A percentile compares a stretch with the other conserved stretches of the same genome.
These are phyloP conservation scores for Zelostemma sp. DNA, from an alignment of 1,140 invertebrate genomes.

Conservation along the genomic window DNA sequence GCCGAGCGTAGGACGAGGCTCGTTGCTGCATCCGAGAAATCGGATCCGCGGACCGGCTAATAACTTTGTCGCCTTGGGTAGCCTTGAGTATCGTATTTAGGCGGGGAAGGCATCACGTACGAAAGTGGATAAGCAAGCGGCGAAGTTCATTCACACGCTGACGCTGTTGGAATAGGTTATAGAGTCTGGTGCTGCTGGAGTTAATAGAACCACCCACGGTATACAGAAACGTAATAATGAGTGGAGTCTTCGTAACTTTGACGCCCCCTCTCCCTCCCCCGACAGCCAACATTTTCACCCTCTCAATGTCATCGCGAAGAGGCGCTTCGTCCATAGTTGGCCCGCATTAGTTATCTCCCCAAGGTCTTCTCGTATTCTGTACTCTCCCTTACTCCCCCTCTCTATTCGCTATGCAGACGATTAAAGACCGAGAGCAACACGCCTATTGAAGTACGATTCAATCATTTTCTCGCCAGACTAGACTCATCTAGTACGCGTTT, in stretches of 20 bases:
- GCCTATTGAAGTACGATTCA: neutral
- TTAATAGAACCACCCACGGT: conserved; percentile 20
- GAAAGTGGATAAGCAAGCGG: conserved; percentile 65
- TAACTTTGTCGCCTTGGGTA: conserved; percentile 54
- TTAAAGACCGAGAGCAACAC: neutral
- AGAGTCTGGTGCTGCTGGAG: conserved; percentile 21
- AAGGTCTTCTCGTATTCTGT: conserved; percentile 55
- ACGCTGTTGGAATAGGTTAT: conserved; percentile 67
- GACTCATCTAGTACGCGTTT: too few species aligned
- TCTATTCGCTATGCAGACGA: neutral
- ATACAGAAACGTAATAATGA: conserved; percentile 61
- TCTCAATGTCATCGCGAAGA: conserved; percentile 13
- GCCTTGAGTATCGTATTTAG: conserved; percentile 56
- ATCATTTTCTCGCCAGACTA: neutral
- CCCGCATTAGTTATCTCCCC: conserved; percentile 63
- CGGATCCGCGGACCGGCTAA: conserved; percentile 53
- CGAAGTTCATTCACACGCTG: conserved; percentile 62
- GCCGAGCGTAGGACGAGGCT: conserved; percentile 6
- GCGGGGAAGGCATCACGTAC: conserved; percentile 63
- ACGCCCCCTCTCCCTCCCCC: too few species aligned
- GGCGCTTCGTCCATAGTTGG: conserved; percentile 54
- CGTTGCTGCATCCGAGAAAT: conserved; percentile 35
- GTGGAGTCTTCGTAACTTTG: conserved; percentile 37
- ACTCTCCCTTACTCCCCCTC: too few species aligned
- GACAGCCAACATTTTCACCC: conserved; percentile 11